Evolutionary conservation across 2,113 vertebrate species (phyloP).

Genomic region (Pycnonotus jocosus): DNA sequence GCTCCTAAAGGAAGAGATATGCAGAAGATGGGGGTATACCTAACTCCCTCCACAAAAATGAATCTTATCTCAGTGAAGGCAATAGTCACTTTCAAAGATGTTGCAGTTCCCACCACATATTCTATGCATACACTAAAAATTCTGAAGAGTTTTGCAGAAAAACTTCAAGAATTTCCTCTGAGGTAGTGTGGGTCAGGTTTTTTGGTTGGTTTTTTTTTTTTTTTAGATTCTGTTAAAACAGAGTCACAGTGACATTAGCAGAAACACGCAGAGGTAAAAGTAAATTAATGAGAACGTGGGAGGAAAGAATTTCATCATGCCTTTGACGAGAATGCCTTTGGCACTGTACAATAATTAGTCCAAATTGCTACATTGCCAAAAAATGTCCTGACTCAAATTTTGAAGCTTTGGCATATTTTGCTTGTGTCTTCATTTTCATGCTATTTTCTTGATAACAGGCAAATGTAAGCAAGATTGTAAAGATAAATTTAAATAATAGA

Average conservation of each 20-base stretch:
- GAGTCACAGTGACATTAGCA: neutral
- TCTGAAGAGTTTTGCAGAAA: neutral
- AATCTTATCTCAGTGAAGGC: neutral
- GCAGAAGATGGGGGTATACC: neutral
- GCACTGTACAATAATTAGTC: constrained; percentile 4
- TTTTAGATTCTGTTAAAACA: neutral
- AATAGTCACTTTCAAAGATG: neutral
- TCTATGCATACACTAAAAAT: neutral
- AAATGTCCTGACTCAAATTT: neutral
- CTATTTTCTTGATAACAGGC: neutral
- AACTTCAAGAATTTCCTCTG: neutral
- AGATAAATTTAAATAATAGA: neutral
- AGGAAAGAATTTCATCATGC: neutral
- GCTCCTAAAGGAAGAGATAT: neutral
- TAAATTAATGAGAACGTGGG: neutral
- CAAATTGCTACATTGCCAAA: constrained; percentile 14
- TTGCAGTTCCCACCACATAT: neutral
- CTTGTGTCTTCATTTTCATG: neutral
- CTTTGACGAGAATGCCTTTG: neutral
- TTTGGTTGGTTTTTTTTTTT: neutral
- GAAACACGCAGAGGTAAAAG: neutral
- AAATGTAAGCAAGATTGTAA: neutral
- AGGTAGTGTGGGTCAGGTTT: neutral
- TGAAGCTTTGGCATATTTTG: neutral
- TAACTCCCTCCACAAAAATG: neutral